These are phyloP conservation scores for Channallabes apus DNA, from an alignment of 2,797 vertebrate species.

Conservation along the genomic window DNA sequence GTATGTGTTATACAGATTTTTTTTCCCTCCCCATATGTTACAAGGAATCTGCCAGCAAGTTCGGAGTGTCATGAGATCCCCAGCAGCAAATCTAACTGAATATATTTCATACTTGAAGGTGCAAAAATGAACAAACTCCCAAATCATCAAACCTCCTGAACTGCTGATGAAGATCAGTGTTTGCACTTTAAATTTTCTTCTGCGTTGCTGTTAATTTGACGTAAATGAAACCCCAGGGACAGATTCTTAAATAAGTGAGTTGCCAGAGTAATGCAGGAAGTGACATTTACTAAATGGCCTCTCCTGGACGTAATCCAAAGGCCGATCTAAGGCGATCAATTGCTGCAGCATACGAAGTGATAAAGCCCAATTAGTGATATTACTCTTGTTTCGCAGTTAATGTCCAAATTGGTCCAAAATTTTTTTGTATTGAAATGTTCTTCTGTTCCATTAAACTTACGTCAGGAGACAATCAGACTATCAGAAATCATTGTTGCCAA, in stretches of 20 bases:
- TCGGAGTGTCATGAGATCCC: neutral
- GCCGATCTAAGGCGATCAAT: conserved; percentile 50
- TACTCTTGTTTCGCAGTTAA: conserved; percentile 22
- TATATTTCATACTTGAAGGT: neutral
- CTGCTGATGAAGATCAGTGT: conserved; percentile 37
- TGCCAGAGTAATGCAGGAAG: conserved; percentile 49
- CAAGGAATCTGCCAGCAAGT: neutral
- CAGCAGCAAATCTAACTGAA: neutral
- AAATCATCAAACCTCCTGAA: conserved; percentile 38
- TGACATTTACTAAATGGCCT: conserved; percentile 56
- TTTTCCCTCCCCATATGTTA: neutral
- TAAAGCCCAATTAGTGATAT: conserved; percentile 10
- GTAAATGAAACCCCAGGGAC: conserved; percentile 58
- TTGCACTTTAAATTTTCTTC: conserved; percentile 52
- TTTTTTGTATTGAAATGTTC: neutral
- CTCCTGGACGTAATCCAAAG: conserved; percentile 54
- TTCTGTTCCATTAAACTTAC: no score
- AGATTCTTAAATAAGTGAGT: conserved; percentile 50
- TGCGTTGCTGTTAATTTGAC: conserved; percentile 54
- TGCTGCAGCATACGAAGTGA: conserved; percentile 32
- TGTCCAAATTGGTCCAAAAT: neutral
- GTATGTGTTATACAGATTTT: neutral
- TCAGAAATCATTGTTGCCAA: neutral
- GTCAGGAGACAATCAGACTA: neutral
- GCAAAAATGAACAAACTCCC: conserved; percentile 34